Base-by-base conservation (phyloP, 2,888 invertebrate species). In the Tuta absoluta region DNA sequence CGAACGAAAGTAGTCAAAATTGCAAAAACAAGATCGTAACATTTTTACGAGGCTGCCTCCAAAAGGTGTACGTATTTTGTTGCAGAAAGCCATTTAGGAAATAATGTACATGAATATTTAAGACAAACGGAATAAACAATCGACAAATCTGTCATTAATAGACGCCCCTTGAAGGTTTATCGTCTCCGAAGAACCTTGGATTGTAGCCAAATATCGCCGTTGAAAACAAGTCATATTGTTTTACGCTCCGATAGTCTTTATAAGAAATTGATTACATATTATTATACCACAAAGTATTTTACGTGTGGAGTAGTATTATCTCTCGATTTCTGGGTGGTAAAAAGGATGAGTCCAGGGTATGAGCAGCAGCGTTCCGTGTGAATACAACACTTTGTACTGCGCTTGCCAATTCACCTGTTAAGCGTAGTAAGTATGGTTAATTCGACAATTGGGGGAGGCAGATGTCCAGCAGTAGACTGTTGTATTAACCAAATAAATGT, bases 201-300 rank as follows among this genome's bases (percentile, higher is more conserved):
- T 60, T 57, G 51, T 65, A 45, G 75, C 79, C 78, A 79, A 76
- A 75, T 73, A 74, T 72, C 71, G 73, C 73, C 64, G 71, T 75
- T 76, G 76, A 75, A 73, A 75, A 24, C 73, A 72, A 73, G 73
- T 66, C 64, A 66, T 71, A 33, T 73, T 76, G 75, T 75, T 76
- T 75, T 70, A 78, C 67, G 69, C 63, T 67, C 66, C 67, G 68
- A 70, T 71, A 72, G 72, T 71, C 68, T 69, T 69, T 62, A 66
- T 7, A n/a, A n/a, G 1, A n/a, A 45, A 45, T 45, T n/a, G n/a
- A 14, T 8, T 45, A 45, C n/a, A 45, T 7, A 45, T 45, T 14
- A n/a, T n/a, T n/a, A n/a, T n/a, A n/a, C n/a, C n/a, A n/a, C n/a
- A n/a, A n/a, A n/a, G 10, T 12, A n/a, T n/a, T n/a, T 4, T n/a